Conservation (phyloP, 2,113 vertebrate species). For the Leptocoma aspasia region DNA sequence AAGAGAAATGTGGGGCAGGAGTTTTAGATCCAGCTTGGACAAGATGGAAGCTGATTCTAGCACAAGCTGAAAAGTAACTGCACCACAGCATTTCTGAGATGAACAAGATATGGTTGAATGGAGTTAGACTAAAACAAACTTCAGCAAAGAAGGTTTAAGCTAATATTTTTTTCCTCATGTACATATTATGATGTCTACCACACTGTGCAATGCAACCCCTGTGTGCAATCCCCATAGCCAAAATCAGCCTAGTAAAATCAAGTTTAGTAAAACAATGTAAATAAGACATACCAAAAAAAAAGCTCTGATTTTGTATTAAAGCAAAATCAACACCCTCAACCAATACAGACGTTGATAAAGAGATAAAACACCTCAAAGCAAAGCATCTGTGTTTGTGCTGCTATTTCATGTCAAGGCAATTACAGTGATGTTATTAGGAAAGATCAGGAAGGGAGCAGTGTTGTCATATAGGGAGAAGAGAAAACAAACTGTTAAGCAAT, state of each 20-base stretch:
- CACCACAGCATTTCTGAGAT: background rate
- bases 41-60: conserved; percentile 19
- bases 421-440: conserved; percentile 77
- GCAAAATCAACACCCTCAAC: conserved; percentile 67
- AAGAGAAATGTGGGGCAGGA: background rate
- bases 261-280: conserved; percentile 35
- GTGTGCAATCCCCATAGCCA: background rate
- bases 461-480: conserved; percentile 76
- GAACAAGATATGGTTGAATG: background rate
- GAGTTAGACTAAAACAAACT: conserved; percentile 4
- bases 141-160: conserved; percentile 26
- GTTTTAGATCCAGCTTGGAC: background rate
- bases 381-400: conserved; percentile 67
- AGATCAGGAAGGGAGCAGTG: conserved; percentile 64
- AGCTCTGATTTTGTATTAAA: conserved; percentile 40
- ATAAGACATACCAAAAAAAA: conserved; percentile 11
- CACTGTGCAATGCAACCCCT: background rate
- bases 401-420: conserved; percentile 81
- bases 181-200: background rate
- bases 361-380: conserved; percentile 70
- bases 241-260: conserved; percentile 44
- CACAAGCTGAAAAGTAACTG: conserved; percentile 7
- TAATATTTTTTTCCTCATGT: conserved; percentile 34
- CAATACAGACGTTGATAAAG: conserved; percentile 47
- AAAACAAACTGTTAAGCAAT: conserved; percentile 95